phyloP scores from a whole-genome alignment of 2,113 vertebrate species.

The Pica pica region DNA sequence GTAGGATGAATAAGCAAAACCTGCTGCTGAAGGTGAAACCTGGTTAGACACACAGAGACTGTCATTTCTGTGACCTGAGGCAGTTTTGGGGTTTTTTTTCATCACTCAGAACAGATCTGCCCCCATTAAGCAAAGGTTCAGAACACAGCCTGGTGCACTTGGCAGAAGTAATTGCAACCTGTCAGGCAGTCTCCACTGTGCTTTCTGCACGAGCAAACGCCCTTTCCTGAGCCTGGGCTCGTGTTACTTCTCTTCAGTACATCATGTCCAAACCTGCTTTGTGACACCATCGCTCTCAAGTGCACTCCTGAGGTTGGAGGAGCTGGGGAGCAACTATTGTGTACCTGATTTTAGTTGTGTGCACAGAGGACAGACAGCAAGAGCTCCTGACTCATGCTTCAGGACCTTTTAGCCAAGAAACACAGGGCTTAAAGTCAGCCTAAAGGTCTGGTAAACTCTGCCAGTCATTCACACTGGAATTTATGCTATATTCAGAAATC shows the following conservation, averaged over 20 bases:
- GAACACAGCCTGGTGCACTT: slow-evolving; percentile 5
- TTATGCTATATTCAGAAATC: not conserved
- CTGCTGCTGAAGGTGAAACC: slow-evolving; percentile 34
- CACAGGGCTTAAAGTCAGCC: not conserved
- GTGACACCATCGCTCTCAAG: not conserved
- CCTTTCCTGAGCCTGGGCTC: not conserved
- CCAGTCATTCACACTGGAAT: not conserved
- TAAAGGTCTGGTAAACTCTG: not conserved
- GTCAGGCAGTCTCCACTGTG: not conserved
- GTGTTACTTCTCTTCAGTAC: not conserved
- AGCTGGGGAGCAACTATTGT: not conserved
- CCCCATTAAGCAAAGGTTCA: slow-evolving; percentile 57
- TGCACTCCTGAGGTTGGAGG: not conserved
- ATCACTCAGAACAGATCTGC: slow-evolving; percentile 22
- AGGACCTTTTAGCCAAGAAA: not conserved
- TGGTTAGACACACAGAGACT: slow-evolving; percentile 17
- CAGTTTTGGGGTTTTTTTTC: not conserved
- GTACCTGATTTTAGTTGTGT: not conserved
- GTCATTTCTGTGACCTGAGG: slow-evolving; percentile 27
- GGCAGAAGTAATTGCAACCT: slow-evolving; percentile 58
- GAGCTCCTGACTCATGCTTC: not conserved
- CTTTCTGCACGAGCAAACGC: not conserved
- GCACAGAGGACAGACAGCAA: not conserved
- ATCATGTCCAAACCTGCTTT: not conserved
- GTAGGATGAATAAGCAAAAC: slow-evolving; percentile 35